These are phyloP conservation scores for Agapornis canus DNA, from an alignment of 2,797 vertebrate genomes.

Conservation along the genomic window DNA sequence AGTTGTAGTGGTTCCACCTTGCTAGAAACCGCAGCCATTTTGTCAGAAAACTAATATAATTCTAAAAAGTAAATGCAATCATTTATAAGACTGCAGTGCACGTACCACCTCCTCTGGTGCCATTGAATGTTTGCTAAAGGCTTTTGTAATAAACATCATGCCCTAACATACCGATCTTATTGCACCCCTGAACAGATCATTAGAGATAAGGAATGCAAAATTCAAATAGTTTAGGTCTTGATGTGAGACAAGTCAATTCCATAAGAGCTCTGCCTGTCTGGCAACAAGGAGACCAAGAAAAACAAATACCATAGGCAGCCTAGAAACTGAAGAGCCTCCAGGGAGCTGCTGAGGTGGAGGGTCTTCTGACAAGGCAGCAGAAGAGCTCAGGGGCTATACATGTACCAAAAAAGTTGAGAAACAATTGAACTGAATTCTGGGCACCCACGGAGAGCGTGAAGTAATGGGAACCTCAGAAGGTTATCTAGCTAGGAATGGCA, in stretches of 20 bases:
- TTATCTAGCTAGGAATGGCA: slow-evolving; percentile 18
- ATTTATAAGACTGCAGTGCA: not conserved
- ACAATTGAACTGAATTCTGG: slow-evolving; percentile 1
- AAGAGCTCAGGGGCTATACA: not conserved
- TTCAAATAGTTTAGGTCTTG: not conserved
- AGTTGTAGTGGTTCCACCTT: not conserved
- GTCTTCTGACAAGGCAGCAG: not conserved
- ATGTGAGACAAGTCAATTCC: not conserved
- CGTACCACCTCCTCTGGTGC: not conserved
- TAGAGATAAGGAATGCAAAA: not conserved
- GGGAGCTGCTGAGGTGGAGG: not conserved
- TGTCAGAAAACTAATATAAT: not conserved
- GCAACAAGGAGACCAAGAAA: not conserved
- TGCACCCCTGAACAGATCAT: not conserved
- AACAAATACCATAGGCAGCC: slow-evolving; percentile 28
- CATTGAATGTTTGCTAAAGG: not conserved
- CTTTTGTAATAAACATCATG: not conserved
- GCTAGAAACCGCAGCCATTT: not conserved
- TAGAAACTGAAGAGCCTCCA: not conserved
- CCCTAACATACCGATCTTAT: not conserved
- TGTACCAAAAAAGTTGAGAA: not conserved
- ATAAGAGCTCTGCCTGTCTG: not conserved
- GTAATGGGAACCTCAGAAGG: slow-evolving; percentile 27
- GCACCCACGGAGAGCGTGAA: not conserved
- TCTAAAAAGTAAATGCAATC: not conserved